phyloP scores from a whole-genome alignment of 1,140 invertebrate genomes.

The Achroia grisella region DNA sequence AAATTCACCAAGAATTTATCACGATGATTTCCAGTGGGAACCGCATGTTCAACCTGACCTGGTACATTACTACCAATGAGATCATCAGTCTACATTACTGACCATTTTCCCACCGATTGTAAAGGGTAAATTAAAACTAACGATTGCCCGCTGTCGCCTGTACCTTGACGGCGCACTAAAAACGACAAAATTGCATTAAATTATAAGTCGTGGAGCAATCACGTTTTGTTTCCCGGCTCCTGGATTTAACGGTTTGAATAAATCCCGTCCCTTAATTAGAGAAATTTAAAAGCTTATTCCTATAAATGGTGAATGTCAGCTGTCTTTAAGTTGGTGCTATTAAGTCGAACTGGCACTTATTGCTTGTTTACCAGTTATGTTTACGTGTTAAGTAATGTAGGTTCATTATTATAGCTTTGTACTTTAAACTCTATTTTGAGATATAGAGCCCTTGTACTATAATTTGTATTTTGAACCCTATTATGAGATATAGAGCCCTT shows the following conservation, averaged over 20 bases:
- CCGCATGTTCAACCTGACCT: too few relatives aligned
- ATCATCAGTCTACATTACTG: too few relatives aligned
- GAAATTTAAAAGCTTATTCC: slow-evolving; percentile 56
- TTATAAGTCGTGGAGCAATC: slow-evolving; percentile 69
- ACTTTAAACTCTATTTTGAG: background rate
- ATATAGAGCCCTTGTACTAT: background rate
- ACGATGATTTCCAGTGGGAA: too few relatives aligned
- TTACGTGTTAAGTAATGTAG: background rate
- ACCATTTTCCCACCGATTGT: too few relatives aligned
- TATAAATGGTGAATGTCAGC: slow-evolving; percentile 46
- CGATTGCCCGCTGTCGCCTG: slow-evolving; percentile 9
- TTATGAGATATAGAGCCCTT: background rate
- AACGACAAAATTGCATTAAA: slow-evolving; percentile 69
- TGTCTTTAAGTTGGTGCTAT: slow-evolving; percentile 20
- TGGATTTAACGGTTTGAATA: slow-evolving; percentile 66
- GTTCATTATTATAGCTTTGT: background rate
- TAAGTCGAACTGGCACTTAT: slow-evolving; percentile 14
- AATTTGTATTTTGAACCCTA: background rate
- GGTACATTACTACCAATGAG: too few relatives aligned
- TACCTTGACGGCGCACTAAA: slow-evolving; percentile 22
- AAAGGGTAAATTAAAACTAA: too few relatives aligned
- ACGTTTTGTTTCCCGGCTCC: slow-evolving; percentile 63
- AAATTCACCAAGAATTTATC: too few relatives aligned
- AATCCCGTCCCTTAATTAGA: slow-evolving; percentile 63
- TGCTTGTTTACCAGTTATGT: background rate